Evolutionary conservation across 2,888 invertebrate genomes (phyloP).

Genomic region (Philonicus albiceps): DNA sequence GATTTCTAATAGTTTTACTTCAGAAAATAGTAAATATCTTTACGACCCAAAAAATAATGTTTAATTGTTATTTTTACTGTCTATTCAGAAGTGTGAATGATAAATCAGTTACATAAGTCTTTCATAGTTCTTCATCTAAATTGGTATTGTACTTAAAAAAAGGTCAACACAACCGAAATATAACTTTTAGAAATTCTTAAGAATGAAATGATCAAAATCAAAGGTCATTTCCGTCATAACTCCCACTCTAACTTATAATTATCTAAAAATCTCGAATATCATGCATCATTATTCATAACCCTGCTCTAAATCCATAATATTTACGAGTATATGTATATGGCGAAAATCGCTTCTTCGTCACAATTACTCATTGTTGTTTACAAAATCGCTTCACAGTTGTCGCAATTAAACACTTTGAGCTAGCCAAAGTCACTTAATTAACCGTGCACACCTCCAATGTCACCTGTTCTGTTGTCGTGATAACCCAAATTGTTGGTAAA

Average conservation of each 20-base stretch:
- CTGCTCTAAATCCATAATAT: background rate
- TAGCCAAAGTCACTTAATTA: conserved; percentile 3
- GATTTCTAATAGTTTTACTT: no score
- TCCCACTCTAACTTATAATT: background rate
- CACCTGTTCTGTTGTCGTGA: background rate
- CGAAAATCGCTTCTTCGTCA: background rate
- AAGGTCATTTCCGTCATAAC: background rate
- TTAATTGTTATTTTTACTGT: no score
- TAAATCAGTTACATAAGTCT: no score
- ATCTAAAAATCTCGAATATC: background rate
- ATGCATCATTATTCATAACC: background rate
- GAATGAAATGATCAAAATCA: background rate
- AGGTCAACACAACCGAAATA: background rate
- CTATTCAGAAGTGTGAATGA: no score
- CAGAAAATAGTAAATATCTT: no score
- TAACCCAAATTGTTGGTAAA: conserved; percentile 18
- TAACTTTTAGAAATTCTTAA: background rate
- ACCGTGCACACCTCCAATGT: conserved; percentile 22
- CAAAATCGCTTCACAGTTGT: background rate
- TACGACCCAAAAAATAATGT: no score
- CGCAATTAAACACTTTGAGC: background rate
- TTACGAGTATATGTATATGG: background rate
- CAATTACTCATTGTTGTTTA: background rate
- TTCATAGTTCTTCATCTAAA: background rate
- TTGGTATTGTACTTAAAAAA: background rate